Base-by-base conservation (phyloP, 1,140 invertebrate genomes). In the Hesperophylax magnus region DNA sequence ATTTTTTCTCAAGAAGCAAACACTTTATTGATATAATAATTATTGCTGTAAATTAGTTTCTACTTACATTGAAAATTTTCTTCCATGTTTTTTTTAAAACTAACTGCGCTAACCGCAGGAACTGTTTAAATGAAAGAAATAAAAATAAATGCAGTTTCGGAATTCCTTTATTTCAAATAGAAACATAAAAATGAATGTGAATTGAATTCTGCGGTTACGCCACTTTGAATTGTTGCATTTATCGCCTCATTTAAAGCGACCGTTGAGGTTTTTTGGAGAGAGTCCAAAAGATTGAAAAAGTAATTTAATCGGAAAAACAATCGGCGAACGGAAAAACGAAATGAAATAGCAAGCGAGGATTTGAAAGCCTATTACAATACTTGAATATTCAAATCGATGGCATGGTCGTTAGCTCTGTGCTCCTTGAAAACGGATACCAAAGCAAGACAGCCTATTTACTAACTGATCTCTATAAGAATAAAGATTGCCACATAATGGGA, bases 291-390 rank as follows among this genome's bases (percentile, higher is more conserved):
- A 31, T 24, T n/a, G 27, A 65, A 65, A 65, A 65, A 34, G 22
- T 31, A 65, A 65, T 65, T 65, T 17, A 65, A 65, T 65, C 27
- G 63, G n/a, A 22, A 34, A 65, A 65, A 65, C 63, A 65, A 58
- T 65, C 63, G 63, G 63, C 22, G 39, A 71, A 71, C 18, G n/a
- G 34, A 39, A 69, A n/a, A 69, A 69, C 22, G 67, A 71, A 71
- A 71, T 8, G 67, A 71, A 71, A 52, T 71, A 71, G 47, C 67
- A 53, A 71, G 34, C 3, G 31, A 71, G 39, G 20, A 71, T 71
- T 71, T n/a, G 39, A 47, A 65, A 71, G 3, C 18, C 67, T 39
- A 53, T 53, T 71, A 71, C 31, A 53, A 52, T 24, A 22, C 67
- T 71, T 71, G 67, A 71, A 71, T 71, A 71, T 71, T 71, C 67